Evolutionary conservation across 2,888 invertebrate genomes (phyloP).

Genomic region (Flexamia atlantica): DNA sequence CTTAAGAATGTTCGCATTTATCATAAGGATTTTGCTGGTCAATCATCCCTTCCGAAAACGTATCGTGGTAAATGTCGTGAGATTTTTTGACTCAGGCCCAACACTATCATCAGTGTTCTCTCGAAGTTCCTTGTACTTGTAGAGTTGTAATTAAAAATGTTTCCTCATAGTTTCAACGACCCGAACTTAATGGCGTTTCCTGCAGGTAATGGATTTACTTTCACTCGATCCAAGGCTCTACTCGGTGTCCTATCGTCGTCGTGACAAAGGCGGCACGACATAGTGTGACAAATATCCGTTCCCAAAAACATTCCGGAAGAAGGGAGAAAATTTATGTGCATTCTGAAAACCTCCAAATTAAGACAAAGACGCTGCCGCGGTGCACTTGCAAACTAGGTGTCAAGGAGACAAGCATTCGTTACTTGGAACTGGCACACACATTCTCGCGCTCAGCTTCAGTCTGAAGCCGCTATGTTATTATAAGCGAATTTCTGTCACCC

Average conservation of each 20-base stretch:
- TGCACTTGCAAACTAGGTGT: background rate
- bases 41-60: too few relatives aligned
- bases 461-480: background rate
- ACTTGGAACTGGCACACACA: background rate
- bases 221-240: background rate
- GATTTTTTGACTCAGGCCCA: too few relatives aligned
- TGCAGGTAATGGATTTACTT: background rate
- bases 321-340: background rate
- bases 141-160: slow-evolving; percentile 1
- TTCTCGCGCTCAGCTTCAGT: background rate
- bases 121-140: background rate
- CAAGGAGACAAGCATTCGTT: slow-evolving; percentile 3
- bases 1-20: too few relatives aligned
- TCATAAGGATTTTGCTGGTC: too few relatives aligned
- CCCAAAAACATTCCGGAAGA: background rate
- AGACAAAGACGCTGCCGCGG: background rate
- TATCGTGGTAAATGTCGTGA: too few relatives aligned
- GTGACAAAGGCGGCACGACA: background rate
- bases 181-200: background rate
- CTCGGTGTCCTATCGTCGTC: background rate
- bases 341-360: background rate
- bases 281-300: background rate
- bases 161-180: background rate
- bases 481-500: background rate
- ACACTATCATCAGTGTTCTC: background rate